Percentiles rank a stretch among this genome's conserved stretches.
Evolutionary conservation across 2,888 invertebrate genomes (phyloP).

Genomic region (Baccha elongata): DNA sequence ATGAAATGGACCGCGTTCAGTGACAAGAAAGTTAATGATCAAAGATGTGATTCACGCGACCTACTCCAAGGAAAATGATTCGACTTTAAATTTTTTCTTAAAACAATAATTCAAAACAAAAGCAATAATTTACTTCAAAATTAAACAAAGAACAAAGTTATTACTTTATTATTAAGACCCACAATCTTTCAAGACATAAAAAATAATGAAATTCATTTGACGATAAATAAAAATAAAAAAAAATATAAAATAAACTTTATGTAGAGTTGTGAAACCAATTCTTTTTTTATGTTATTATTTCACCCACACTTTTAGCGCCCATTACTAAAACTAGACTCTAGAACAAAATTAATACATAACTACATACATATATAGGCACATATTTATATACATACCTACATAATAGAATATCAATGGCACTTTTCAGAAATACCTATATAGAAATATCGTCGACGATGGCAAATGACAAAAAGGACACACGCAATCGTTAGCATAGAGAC

Average conservation of each 20-base stretch:
- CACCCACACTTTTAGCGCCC: conserved; percentile 43
- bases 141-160: not conserved
- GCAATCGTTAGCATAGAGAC: conserved; percentile 59
- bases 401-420: not conserved
- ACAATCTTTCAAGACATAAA: conserved; percentile 50
- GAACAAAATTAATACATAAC: conserved; percentile 46
- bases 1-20: no score
- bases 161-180: conserved; percentile 12
- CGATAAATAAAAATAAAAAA: not conserved
- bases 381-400: not conserved
- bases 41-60: no score
- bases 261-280: conserved; percentile 32
- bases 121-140: no score
- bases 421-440: not conserved
- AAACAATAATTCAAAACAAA: no score
- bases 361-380: not conserved
- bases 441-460: conserved; percentile 15
- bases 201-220: conserved; percentile 54
- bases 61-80: no score
- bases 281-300: conserved; percentile 30
- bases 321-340: conserved; percentile 51
- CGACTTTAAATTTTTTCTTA: no score
- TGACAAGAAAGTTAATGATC: no score
- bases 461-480: conserved; percentile 62
- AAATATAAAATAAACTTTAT: conserved; percentile 36